A percentile compares a stretch with the other conserved stretches of the same genome.
These are phyloP conservation scores for Aegithalos caudatus DNA, from an alignment of 2,113 vertebrate species.

Conservation along the genomic window DNA sequence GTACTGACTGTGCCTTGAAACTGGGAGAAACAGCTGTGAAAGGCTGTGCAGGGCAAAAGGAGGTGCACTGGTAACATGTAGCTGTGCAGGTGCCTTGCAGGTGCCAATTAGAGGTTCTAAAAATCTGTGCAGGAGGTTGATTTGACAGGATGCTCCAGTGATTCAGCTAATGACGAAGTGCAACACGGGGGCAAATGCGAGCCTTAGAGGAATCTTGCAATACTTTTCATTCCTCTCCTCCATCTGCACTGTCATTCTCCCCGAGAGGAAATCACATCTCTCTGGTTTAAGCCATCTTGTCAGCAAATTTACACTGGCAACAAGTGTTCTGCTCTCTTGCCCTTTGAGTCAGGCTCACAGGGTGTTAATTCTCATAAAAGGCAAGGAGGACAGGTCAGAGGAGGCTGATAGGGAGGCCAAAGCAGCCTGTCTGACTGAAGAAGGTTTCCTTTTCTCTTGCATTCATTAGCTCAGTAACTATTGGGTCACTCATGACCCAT, in stretches of 20 bases:
- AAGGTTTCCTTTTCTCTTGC: background rate
- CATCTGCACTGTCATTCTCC: background rate
- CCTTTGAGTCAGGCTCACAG: background rate
- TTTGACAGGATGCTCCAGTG: slow-evolving; percentile 51
- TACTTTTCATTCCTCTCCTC: background rate
- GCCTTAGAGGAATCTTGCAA: background rate
- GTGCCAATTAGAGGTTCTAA: slow-evolving; percentile 34
- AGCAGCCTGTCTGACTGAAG: background rate
- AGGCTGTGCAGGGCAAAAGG: background rate
- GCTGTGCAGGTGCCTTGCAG: slow-evolving; percentile 12
- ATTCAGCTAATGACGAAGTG: slow-evolving; percentile 36
- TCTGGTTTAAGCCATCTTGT: background rate
- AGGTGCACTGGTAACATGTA: background rate
- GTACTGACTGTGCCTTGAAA: background rate
- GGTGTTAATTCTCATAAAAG: background rate
- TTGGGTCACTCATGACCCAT: background rate
- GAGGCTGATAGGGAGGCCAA: background rate
- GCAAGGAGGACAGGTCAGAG: background rate
- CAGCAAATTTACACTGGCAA: background rate
- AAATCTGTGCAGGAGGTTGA: slow-evolving; percentile 55
- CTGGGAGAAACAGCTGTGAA: background rate
- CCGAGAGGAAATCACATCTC: background rate
- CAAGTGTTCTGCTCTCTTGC: background rate
- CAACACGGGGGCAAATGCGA: rapidly evolving
- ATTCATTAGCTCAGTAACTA: background rate